Base-by-base conservation (phyloP, 2,888 invertebrate genomes). In the Ryuthela nishihirai region DNA sequence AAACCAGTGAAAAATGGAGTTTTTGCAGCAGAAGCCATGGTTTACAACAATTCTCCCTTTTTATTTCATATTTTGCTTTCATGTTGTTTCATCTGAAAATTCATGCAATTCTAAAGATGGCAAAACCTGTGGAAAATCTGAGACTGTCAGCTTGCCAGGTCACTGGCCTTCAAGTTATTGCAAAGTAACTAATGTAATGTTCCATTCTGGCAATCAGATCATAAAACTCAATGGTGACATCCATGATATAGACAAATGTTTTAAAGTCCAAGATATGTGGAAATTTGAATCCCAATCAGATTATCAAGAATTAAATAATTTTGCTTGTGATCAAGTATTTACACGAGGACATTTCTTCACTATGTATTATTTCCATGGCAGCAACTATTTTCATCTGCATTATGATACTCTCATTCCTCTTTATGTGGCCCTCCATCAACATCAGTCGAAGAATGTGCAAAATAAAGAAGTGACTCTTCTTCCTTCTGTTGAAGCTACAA, bases 331-430 rank as follows among this genome's bases (percentile, higher is more conserved):
- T 18, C 62, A 65, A 40, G 50, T 59, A 2, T 68, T 61, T 38
- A 62, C 66, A 29, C 47, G 55, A 21, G 69, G 67, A 29, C 64
- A 67, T 36, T 62, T 68, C 23, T 69, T 68, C 44, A 64, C 68
- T 2, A 62, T 67, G 7, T 69, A 65, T 48, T 68, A 66, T 41
- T 65, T 48, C 45, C 59, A 49, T 35, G 67, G 65, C n/a, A 68
- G 67, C 46, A 69, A 69, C 42, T 69, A 69, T 47, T 68, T 65
- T 49, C 69, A 69, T 47, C 59, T 69, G 6, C 68, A 69, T 48
- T 68, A 65, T 47, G 69, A 69, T 48, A 67, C 63, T 38, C 39
- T 67, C 45, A 35, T 69, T 20, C 68, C 69, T 4, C 25, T 66
- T n/a, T 65, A 63, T 45, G 40, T 56, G 24, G 47, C 49, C 5